Evolutionary conservation across 2,113 vertebrate species (phyloP).

Genomic region (Acrocephalus kingi): DNA sequence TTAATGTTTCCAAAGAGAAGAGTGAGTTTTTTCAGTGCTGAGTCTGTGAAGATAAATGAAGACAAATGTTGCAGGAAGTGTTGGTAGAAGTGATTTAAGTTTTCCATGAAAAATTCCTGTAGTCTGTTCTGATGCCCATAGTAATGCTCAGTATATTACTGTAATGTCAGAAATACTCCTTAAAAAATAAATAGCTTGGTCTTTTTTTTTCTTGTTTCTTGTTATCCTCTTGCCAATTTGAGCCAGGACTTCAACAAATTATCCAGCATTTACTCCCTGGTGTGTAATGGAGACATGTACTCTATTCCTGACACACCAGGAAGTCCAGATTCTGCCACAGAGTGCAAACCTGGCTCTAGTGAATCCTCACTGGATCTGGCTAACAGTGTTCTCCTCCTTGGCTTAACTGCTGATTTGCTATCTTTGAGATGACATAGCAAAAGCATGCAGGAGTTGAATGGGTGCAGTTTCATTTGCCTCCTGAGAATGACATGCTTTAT

Average conservation of each 20-base stretch:
- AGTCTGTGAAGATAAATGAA: neutral
- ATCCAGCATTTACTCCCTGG: neutral
- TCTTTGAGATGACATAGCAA: neutral
- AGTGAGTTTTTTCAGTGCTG: neutral
- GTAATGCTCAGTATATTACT: neutral
- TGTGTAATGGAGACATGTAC: rapidly evolving
- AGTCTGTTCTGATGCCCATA: neutral
- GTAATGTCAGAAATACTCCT: neutral
- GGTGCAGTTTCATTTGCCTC: neutral
- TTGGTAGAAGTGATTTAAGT: neutral
- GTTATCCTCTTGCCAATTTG: neutral
- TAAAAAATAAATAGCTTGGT: neutral
- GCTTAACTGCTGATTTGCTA: neutral
- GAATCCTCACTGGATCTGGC: neutral
- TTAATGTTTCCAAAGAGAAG: neutral
- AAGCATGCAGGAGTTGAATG: neutral
- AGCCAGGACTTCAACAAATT: neutral
- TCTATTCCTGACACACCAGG: neutral
- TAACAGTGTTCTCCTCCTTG: neutral
- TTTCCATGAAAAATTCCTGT: neutral
- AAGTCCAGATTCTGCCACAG: neutral
- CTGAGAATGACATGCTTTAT: neutral
- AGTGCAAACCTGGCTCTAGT: neutral
- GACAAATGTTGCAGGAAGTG: neutral
- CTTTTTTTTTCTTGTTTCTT: neutral